These are phyloP conservation scores for Hippopotamus amphibius DNA, from an alignment of 2,113 vertebrate genomes.

Conservation along the genomic window DNA sequence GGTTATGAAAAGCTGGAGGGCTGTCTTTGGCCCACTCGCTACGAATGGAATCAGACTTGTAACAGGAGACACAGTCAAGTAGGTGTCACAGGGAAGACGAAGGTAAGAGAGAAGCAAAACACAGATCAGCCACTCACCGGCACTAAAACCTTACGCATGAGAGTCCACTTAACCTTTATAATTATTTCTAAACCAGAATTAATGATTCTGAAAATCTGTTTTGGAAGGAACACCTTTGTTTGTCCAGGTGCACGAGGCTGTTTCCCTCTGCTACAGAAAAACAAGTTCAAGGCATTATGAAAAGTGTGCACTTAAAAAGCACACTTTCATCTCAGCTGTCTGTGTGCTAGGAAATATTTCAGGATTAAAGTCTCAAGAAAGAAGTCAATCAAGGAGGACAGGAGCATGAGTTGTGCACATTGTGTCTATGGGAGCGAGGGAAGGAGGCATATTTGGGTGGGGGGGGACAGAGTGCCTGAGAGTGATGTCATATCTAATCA, in stretches of 20 bases:
- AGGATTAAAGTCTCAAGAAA: neutral
- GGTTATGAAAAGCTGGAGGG: neutral
- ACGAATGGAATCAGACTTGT: neutral
- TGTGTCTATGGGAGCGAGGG: neutral
- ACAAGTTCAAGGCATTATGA: conserved; percentile 58
- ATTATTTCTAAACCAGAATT: conserved; percentile 70
- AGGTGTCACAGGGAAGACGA: neutral
- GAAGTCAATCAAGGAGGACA: neutral
- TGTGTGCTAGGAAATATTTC: neutral
- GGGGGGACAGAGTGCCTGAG: neutral
- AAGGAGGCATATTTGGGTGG: neutral
- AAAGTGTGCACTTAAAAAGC: conserved; percentile 56
- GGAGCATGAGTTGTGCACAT: neutral
- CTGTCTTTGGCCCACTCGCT: neutral
- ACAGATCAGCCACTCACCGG: neutral
- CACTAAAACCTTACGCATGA: neutral
- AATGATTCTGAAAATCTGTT: conserved; percentile 75
- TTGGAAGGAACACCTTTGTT: conserved; percentile 79
- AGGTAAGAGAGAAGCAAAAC: neutral
- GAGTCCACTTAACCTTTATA: conserved; percentile 55
- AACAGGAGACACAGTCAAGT: neutral
- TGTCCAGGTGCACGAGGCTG: conserved; percentile 76
- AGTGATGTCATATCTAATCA: neutral
- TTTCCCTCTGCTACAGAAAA: conserved; percentile 70
- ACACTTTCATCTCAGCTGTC: conserved; percentile 31